These are phyloP conservation scores for Congeria kusceri DNA, from an alignment of 2,888 invertebrate genomes.

Conservation along the genomic window DNA sequence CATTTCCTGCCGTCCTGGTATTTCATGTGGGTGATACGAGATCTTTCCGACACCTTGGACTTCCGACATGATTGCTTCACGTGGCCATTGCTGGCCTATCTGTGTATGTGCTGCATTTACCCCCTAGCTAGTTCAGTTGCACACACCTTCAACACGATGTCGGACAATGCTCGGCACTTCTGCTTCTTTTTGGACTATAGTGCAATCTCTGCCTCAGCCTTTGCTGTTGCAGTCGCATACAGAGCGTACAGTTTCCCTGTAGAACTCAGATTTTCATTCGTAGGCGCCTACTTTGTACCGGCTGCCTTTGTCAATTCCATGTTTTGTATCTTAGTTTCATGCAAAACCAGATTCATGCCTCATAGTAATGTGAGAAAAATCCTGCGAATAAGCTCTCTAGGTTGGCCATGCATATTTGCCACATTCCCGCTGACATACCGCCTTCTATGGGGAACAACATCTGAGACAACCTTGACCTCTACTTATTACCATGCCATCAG, in stretches of 20 bases:
- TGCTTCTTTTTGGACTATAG: constrained; percentile 87
- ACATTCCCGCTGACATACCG: constrained; percentile 84
- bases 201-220: constrained; percentile 85
- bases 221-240: constrained; percentile 84
- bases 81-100: constrained; percentile 85
- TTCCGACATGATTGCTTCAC: constrained; percentile 83
- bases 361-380: constrained; percentile 75
- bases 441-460: constrained; percentile 71
- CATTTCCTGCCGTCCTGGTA: constrained; percentile 86
- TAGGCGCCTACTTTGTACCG: constrained; percentile 79
- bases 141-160: constrained; percentile 86
- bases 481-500: constrained; percentile 80
- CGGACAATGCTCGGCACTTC: constrained; percentile 85
- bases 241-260: constrained; percentile 85
- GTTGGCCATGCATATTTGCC: constrained; percentile 85
- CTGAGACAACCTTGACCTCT: constrained; percentile 72
- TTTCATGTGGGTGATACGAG: constrained; percentile 83
- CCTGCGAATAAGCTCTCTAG: constrained; percentile 84
- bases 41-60: constrained; percentile 77
- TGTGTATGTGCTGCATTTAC: constrained; percentile 84
- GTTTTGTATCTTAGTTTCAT: constrained; percentile 83
- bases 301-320: constrained; percentile 81
- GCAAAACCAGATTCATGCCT: constrained; percentile 84
- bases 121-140: constrained; percentile 86
- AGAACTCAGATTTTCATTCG: constrained; percentile 72